A percentile compares a stretch with the other conserved stretches of the same genome.
Conservation (phyloP, 2,113 vertebrate genomes). For the Rhea pennata region DNA sequence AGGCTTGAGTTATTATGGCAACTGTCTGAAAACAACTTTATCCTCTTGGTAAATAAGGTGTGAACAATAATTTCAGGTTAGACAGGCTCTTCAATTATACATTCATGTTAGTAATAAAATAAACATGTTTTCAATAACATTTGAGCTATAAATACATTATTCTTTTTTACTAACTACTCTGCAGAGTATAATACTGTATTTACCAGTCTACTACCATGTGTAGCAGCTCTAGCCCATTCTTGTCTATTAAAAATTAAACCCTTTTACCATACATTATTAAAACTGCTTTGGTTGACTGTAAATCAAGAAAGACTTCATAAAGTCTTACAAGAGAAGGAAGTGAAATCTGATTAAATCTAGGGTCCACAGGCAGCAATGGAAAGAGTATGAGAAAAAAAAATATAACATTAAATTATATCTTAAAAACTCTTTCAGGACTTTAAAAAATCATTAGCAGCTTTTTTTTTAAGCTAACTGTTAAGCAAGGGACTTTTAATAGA, state of each 20-base stretch:
- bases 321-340: slow-evolving; percentile 51
- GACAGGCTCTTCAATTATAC: slow-evolving; percentile 79
- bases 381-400: slow-evolving; percentile 64
- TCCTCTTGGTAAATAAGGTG: slow-evolving; percentile 70
- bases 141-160: slow-evolving; percentile 70
- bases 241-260: slow-evolving; percentile 83
- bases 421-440: slow-evolving; percentile 71
- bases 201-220: slow-evolving; percentile 52
- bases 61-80: slow-evolving; percentile 69
- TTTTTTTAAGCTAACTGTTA: slow-evolving; percentile 67
- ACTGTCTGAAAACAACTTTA: slow-evolving; percentile 21
- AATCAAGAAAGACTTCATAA: slow-evolving; percentile 78
- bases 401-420: slow-evolving; percentile 66
- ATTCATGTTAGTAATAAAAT: slow-evolving; percentile 77
- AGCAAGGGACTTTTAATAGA: slow-evolving; percentile 49
- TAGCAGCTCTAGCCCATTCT: slow-evolving; percentile 66
- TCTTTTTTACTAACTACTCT: slow-evolving; percentile 55
- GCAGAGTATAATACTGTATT: slow-evolving; percentile 46
- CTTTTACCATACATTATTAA: slow-evolving; percentile 81
- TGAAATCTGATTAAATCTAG: slow-evolving; percentile 74
- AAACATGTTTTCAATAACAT: slow-evolving; percentile 72
- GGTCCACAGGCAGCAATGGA: slow-evolving; percentile 58
- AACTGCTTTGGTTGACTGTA: slow-evolving; percentile 75
- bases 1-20: slow-evolving; percentile 30
- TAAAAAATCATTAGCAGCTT: slow-evolving; percentile 66